These are phyloP conservation scores for Xanthia icteritia DNA, from an alignment of 2,888 invertebrate genomes.

Conservation along the genomic window DNA sequence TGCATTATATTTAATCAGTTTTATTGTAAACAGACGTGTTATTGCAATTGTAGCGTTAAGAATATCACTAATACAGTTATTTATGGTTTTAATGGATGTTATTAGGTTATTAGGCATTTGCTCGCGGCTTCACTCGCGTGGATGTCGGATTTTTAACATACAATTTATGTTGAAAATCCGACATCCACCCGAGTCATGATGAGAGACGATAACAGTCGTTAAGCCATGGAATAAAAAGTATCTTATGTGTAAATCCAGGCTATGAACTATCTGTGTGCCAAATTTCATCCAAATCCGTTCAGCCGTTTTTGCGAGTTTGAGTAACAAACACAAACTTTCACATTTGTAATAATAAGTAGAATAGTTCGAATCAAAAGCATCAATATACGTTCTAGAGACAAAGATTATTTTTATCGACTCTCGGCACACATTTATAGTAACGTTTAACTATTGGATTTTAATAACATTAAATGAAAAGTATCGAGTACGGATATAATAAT, in stretches of 20 bases:
- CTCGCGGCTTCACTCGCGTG: no score
- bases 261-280: no score
- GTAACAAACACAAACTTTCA: background rate
- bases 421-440: background rate
- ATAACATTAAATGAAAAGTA: background rate
- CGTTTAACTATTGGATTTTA: background rate
- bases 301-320: background rate
- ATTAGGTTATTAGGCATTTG: slow-evolving; percentile 6
- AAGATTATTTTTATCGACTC: background rate
- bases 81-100: slow-evolving; percentile 41
- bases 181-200: background rate
- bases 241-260: background rate
- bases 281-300: background rate
- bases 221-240: background rate
- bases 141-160: background rate
- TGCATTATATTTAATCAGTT: slow-evolving; percentile 62
- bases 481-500: background rate
- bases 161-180: background rate
- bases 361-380: slow-evolving; percentile 10
- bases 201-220: background rate
- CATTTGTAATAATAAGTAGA: background rate
- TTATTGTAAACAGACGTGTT: slow-evolving; percentile 57
- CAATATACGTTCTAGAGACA: background rate
- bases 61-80: slow-evolving; percentile 48
- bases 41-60: slow-evolving; percentile 55